phyloP scores from a whole-genome alignment of 2,888 invertebrate species.

The Sarcophaga subvicina region DNA sequence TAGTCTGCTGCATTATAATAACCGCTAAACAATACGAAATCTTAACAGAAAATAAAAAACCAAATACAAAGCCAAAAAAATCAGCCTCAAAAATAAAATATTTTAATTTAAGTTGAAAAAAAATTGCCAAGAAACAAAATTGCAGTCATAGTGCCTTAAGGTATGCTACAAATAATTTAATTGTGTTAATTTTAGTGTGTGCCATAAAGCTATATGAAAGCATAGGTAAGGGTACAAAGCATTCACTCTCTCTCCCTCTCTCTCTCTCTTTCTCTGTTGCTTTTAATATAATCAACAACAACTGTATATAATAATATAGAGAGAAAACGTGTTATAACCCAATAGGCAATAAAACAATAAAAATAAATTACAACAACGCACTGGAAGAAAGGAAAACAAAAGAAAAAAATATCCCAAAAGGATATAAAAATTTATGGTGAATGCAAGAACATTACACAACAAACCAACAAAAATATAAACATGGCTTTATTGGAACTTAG shows the following conservation, averaged over 20 bases:
- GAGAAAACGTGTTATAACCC: neutral
- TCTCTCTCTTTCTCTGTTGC: too few species aligned
- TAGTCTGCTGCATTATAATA: neutral
- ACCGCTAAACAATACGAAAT: neutral
- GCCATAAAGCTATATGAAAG: neutral
- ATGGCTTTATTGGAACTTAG: too few species aligned
- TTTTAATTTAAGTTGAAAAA: slow-evolving; percentile 35
- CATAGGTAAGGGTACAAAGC: neutral
- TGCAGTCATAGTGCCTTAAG: slow-evolving; percentile 56
- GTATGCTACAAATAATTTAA: slow-evolving; percentile 63
- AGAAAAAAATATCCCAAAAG: neutral
- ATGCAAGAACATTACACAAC: neutral
- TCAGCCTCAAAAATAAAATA: slow-evolving; percentile 14
- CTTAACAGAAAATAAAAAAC: neutral
- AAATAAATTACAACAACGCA: neutral
- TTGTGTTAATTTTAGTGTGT: slow-evolving; percentile 57
- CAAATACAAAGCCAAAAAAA: slow-evolving; percentile 3
- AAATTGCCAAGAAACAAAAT: neutral
- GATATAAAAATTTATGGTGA: neutral
- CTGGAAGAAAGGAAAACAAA: neutral
- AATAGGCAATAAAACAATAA: neutral
- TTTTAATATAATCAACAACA: neutral
- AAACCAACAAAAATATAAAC: neutral
- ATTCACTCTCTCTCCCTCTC: too few species aligned
- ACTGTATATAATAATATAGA: neutral